Evolutionary conservation across 2,113 vertebrate genomes (phyloP), one percentile per base, ranked within the genome.

Genomic region (Lucifuga dentata): DNA sequence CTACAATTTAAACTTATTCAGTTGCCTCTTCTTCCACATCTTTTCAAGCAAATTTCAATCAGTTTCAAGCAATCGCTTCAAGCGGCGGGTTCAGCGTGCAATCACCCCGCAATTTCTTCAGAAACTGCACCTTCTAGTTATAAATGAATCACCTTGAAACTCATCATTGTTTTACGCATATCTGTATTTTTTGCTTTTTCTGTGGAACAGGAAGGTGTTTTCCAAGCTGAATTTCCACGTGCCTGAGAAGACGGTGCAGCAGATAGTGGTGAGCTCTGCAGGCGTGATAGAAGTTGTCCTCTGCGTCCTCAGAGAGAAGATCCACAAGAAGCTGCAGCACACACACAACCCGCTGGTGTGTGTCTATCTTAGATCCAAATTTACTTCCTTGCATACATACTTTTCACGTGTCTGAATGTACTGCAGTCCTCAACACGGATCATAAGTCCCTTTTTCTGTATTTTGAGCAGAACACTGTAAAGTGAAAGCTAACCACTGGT

Each of bases 161-260:
- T n/a, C n/a, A n/a, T n/a, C n/a, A n/a, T n/a, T n/a, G n/a, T n/a
- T n/a, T 72, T 65, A 36, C 8, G 78, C 70, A 68, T 59, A 63
- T 44, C 12, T 74, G 41, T 51, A 5, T 8, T 1, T 66, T 19
- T 20, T 24, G 68, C 24, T 43, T 78, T 21, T 48, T 40, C 12
- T 43, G 36, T 55, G 55, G 62, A n/a, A 57, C 45, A 92, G 94
- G 84, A 94, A 94, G 65, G 94, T 94, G 80, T 92, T 95, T 69
- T 86, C 80, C 75, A 94, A 92, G 81, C 68, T 95, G 41, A 82
- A 85, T 55, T 91, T 94, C 53, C 68, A 89, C 13, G 78, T 95
- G 67, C 84, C 90, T 0, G 93, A 93, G 51, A 88, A 88, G 1
- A 90, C 76, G 3, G 68, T 93, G 49, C 86, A 50, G 52, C 92